These are phyloP conservation scores for Tetramorium alpestre DNA, from an alignment of 1,140 invertebrate genomes.

Conservation along the genomic window DNA sequence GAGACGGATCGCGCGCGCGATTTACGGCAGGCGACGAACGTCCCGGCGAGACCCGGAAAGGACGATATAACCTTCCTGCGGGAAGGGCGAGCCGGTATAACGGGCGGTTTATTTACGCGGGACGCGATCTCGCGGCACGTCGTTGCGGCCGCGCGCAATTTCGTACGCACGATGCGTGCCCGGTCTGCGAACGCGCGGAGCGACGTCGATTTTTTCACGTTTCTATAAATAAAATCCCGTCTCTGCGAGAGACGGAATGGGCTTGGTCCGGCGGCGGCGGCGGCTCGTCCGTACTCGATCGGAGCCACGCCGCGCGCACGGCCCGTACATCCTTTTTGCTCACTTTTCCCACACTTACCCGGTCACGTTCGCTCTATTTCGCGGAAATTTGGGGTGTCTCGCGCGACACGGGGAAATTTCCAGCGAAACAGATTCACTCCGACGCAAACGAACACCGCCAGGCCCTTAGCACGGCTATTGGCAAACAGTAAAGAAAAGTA, in stretches of 20 bases:
- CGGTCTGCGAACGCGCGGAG: not conserved
- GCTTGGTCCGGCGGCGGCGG: slow-evolving; percentile 75
- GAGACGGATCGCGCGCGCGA: not conserved
- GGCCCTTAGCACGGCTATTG: slow-evolving; percentile 79
- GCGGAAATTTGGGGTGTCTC: slow-evolving; percentile 75
- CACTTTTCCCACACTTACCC: slow-evolving; percentile 30
- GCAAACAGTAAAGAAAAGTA: slow-evolving; percentile 84
- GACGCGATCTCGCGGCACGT: not conserved
- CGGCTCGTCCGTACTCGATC: not conserved
- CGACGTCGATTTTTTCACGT: slow-evolving; percentile 17
- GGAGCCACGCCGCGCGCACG: slow-evolving; percentile 16
- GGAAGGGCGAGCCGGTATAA: slow-evolving; percentile 41
- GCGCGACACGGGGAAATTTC: slow-evolving; percentile 72
- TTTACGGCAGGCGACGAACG: not conserved
- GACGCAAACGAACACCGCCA: slow-evolving; percentile 75
- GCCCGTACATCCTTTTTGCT: not conserved
- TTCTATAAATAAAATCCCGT: slow-evolving; percentile 76
- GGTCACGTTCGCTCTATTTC: slow-evolving; percentile 78
- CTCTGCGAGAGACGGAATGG: slow-evolving; percentile 76
- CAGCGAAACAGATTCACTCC: slow-evolving; percentile 77
- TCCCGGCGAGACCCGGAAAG: not conserved
- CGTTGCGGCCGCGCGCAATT: slow-evolving; percentile 12
- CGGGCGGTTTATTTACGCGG: not conserved
- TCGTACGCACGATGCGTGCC: slow-evolving; percentile 16
- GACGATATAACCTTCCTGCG: slow-evolving; percentile 26